Evolutionary conservation across 1,140 invertebrate genomes (phyloP).

Genomic region (Portunus trituberculatus): DNA sequence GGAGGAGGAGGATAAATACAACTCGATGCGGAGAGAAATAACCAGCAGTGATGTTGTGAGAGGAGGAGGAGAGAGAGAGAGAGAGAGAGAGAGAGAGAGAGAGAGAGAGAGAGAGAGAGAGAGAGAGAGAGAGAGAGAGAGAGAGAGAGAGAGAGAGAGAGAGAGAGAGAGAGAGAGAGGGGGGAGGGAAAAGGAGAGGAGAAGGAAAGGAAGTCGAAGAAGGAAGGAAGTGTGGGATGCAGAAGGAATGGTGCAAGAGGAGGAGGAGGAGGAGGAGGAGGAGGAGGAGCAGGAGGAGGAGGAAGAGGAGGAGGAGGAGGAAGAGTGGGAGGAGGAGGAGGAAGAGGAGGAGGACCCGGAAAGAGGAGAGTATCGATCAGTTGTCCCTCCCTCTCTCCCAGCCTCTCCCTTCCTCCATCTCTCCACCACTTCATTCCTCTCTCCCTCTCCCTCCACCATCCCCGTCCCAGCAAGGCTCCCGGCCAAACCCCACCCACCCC

Average conservation of each 20-base stretch:
- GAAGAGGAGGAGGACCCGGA: not conserved
- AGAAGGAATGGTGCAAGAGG: not conserved
- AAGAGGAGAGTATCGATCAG: not conserved
- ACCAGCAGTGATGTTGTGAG: no score
- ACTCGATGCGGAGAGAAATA: no score
- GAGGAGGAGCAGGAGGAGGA: not conserved
- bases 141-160: no score
- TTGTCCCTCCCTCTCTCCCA: not conserved
- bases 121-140: not conserved
- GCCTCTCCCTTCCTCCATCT: not conserved
- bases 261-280: not conserved
- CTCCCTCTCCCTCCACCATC: not conserved
- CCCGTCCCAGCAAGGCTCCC: not conserved
- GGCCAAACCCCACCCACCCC: not conserved
- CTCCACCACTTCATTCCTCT: not conserved
- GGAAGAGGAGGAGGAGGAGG: not conserved
- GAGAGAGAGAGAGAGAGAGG: no score
- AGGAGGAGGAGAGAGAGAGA: not conserved
- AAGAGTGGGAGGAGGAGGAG: not conserved
- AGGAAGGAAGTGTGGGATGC: not conserved
- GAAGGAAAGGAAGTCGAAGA: not conserved
- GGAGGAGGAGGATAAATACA: no score
- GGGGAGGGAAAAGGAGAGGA: not conserved
- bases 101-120: not conserved
- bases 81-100: not conserved